Conservation (phyloP, 2,113 vertebrate species). For the Oncorhynchus masou region DNA sequence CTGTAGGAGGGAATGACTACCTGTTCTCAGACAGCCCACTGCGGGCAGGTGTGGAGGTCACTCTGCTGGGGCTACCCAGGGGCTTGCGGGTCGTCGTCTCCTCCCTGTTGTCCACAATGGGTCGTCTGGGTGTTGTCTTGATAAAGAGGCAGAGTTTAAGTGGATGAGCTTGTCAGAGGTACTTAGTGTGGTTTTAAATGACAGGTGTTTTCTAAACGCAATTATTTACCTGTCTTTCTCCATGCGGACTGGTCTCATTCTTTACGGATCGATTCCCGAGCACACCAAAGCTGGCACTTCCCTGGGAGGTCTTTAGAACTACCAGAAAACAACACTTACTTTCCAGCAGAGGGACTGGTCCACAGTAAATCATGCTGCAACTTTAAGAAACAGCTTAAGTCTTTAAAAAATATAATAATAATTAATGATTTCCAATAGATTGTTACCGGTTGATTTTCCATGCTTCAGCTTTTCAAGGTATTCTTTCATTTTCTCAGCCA, state of each 20-base stretch:
- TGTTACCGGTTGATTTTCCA: conserved; percentile 79
- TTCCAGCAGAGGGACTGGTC: neutral
- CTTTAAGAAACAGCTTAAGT: too few relatives aligned
- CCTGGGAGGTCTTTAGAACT: conserved; percentile 88
- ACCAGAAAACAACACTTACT: conserved; percentile 11
- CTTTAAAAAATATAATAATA: neutral
- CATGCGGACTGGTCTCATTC: conserved; percentile 82
- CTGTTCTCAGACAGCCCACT: conserved; percentile 85
- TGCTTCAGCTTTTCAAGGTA: conserved; percentile 88
- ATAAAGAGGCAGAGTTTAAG: conserved; percentile 19
- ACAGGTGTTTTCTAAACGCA: too few relatives aligned
- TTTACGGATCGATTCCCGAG: conserved; percentile 84
- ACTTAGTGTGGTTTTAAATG: too few relatives aligned
- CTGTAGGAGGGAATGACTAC: conserved; percentile 55
- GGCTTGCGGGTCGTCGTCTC: conserved; percentile 83
- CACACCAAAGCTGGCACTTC: conserved; percentile 90
- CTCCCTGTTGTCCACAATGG: conserved; percentile 81
- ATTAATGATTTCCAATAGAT: neutral
- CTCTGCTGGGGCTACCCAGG: conserved; percentile 80
- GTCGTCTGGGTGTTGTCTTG: conserved; percentile 85
- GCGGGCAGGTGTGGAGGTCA: conserved; percentile 78
- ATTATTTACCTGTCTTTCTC: conserved; percentile 84
- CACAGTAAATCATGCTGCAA: neutral
- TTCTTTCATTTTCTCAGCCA: conserved; percentile 85
- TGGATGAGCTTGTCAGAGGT: too few relatives aligned